Evolutionary conservation across 2,113 vertebrate species (phyloP).

Genomic region (Anguilla rostrata): DNA sequence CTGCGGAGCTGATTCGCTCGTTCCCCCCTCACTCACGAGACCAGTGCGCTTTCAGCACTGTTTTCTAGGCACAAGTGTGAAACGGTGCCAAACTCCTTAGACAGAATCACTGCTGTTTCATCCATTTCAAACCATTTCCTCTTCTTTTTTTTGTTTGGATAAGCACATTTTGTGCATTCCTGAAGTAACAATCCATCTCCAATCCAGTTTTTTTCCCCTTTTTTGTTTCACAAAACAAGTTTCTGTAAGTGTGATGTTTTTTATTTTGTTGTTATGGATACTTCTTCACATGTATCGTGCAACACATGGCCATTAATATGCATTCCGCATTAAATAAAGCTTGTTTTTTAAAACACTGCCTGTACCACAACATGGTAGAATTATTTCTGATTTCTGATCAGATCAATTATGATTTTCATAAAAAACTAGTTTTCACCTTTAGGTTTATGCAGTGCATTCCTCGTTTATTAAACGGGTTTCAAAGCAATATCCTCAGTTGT

Average conservation of each 20-base stretch:
- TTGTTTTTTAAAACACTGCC: background rate
- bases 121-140: slow-evolving; percentile 20
- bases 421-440: background rate
- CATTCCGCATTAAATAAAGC: background rate
- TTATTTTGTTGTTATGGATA: background rate
- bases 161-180: slow-evolving; percentile 4
- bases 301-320: background rate
- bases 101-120: background rate
- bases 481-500: background rate
- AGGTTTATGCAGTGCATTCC: background rate
- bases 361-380: too few relatives aligned
- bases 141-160: background rate
- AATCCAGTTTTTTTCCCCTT: background rate
- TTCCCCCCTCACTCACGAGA: slow-evolving; percentile 59
- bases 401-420: background rate
- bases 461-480: background rate
- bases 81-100: slow-evolving; percentile 25
- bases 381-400: too few relatives aligned
- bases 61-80: slow-evolving; percentile 47
- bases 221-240: background rate
- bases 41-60: slow-evolving; percentile 50
- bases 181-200: background rate
- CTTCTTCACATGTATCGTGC: background rate
- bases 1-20: slow-evolving; percentile 64
- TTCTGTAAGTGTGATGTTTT: background rate